Percentiles rank a stretch among this genome's conserved stretches.
These are phyloP conservation scores for Vombatus ursinus DNA, from an alignment of 2,113 vertebrate species.

Conservation along the genomic window DNA sequence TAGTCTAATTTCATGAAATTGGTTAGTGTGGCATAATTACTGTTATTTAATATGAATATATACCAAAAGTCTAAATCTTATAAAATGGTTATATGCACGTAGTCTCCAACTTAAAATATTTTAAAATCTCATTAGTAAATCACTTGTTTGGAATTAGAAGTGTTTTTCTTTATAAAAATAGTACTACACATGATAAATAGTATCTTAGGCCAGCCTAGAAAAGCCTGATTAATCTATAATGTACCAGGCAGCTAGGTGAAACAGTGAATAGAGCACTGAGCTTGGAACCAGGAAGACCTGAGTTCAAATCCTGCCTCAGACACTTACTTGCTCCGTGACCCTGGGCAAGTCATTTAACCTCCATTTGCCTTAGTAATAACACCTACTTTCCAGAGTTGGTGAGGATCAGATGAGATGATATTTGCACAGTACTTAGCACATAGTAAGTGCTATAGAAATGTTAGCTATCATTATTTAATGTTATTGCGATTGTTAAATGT, in stretches of 20 bases:
- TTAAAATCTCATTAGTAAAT: background rate
- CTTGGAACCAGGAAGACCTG: background rate
- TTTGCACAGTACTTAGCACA: background rate
- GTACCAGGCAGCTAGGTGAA: background rate
- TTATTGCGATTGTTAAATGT: background rate
- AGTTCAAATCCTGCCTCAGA: background rate
- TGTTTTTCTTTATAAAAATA: background rate
- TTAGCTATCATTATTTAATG: background rate
- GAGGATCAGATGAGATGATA: background rate
- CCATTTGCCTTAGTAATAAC: background rate
- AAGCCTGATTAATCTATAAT: background rate
- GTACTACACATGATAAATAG: background rate
- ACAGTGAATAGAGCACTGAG: background rate
- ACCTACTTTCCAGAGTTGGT: background rate
- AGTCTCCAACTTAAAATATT: background rate
- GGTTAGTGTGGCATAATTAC: slow-evolving; percentile 4
- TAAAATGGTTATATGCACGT: background rate
- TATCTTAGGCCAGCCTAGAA: background rate
- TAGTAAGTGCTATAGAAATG: background rate
- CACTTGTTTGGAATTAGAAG: background rate
- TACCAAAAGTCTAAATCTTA: background rate
- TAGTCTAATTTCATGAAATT: background rate
- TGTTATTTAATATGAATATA: slow-evolving; percentile 21
- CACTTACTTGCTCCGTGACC: background rate
- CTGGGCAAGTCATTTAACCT: background rate